Conservation (phyloP, 2,888 invertebrate genomes). For the Autographa gamma region DNA sequence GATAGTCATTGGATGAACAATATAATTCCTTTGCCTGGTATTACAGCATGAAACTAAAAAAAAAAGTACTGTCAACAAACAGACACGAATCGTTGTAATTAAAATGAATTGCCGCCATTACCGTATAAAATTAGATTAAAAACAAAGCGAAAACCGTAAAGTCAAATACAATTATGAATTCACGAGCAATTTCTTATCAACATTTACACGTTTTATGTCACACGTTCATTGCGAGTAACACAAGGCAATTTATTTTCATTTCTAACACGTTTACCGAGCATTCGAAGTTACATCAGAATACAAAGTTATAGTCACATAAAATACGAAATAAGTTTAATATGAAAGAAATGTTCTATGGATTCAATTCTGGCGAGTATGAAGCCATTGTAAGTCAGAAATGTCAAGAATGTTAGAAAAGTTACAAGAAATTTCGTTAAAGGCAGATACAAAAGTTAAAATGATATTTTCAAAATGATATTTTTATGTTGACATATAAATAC, state of each 20-base stretch:
- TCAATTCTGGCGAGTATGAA: background rate
- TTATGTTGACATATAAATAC: no score
- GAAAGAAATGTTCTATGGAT: background rate
- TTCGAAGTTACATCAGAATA: background rate
- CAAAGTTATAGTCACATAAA: slow-evolving; percentile 8
- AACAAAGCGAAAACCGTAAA: slow-evolving; percentile 12
- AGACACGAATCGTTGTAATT: background rate
- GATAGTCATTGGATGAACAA: background rate
- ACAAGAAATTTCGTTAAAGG: background rate
- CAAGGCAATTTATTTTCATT: slow-evolving; percentile 35
- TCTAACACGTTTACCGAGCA: slow-evolving; percentile 8
- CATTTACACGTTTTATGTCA: slow-evolving; percentile 23
- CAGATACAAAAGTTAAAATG: background rate
- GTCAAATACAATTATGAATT: slow-evolving; percentile 23
- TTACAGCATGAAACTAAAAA: background rate
- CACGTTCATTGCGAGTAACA: slow-evolving; percentile 23
- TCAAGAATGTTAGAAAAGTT: background rate
- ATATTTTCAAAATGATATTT: background rate
- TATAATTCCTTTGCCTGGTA: background rate
- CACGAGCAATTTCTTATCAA: slow-evolving; percentile 44
- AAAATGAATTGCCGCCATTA: slow-evolving; percentile 8
- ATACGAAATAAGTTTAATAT: slow-evolving; percentile 9
- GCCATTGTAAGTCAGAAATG: slow-evolving; percentile 1
- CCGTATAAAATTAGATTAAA: slow-evolving; percentile 2
- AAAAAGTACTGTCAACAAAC: background rate